These are phyloP conservation scores for Torymus auratus DNA, from an alignment of 2,888 invertebrate genomes.

Conservation along the genomic window DNA sequence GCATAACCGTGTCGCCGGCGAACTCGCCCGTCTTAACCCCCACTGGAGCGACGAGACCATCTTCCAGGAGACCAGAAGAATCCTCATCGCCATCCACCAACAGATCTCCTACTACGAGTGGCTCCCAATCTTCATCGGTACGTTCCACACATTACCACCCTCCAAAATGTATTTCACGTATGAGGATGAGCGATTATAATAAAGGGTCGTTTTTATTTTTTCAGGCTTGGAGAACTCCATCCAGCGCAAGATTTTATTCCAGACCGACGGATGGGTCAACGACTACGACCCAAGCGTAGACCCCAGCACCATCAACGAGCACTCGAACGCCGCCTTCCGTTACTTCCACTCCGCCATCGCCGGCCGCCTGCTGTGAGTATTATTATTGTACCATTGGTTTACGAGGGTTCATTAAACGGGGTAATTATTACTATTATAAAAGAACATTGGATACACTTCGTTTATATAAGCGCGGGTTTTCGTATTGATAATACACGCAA, in stretches of 20 bases:
- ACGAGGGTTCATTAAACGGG: too few relatives aligned
- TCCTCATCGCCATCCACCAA: slow-evolving; percentile 87
- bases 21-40: slow-evolving; percentile 83
- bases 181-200: too few relatives aligned
- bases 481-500: too few relatives aligned
- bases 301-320: slow-evolving; percentile 83
- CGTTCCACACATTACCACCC: slow-evolving; percentile 56
- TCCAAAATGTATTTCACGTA: slow-evolving; percentile 2
- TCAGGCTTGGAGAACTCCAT: slow-evolving; percentile 81
- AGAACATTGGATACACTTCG: too few relatives aligned
- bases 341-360: slow-evolving; percentile 86
- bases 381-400: neutral
- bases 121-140: slow-evolving; percentile 86
- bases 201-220: too few relatives aligned
- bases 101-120: slow-evolving; percentile 89
- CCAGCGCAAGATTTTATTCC: slow-evolving; percentile 81
- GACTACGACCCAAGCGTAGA: slow-evolving; percentile 84
- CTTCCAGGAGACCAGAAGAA: slow-evolving; percentile 85
- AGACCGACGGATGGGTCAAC: slow-evolving; percentile 80
- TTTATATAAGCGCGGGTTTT: too few relatives aligned
- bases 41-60: slow-evolving; percentile 85
- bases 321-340: slow-evolving; percentile 85
- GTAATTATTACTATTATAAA: too few relatives aligned
- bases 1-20: slow-evolving; percentile 86
- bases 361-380: slow-evolving; percentile 83